phyloP scores from a whole-genome alignment of 2,888 invertebrate species.

The Nezara viridula region DNA sequence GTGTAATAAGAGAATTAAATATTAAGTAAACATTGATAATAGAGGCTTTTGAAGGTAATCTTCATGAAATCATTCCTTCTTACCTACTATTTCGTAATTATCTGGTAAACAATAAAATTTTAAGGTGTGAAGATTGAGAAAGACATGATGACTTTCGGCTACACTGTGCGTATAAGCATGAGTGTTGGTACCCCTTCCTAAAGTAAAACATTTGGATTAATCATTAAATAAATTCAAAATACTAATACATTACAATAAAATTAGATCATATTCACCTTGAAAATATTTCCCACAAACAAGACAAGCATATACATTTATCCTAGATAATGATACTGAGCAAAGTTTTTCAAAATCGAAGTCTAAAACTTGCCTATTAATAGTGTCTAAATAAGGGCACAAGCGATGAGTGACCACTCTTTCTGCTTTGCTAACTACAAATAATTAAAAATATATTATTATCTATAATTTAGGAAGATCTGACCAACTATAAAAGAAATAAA shows the following conservation, averaged over 20 bases:
- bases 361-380: constrained; percentile 95
- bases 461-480: background rate
- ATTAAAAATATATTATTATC: background rate
- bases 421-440: constrained; percentile 58
- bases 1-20: no score
- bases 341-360: constrained; percentile 99
- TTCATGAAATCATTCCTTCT: no score
- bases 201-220: constrained; percentile 66
- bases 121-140: constrained; percentile 94
- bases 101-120: constrained; percentile 99
- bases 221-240: background rate
- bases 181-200: constrained; percentile 96
- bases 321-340: constrained; percentile 96
- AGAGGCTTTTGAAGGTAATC: no score
- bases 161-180: constrained; percentile 99
- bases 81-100: constrained; percentile 98
- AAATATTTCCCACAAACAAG: constrained; percentile 99
- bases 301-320: constrained; percentile 99
- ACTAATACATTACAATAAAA: background rate
- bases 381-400: constrained; percentile 96
- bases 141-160: constrained; percentile 97
- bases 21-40: no score
- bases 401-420: constrained; percentile 68
- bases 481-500: background rate
- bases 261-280: constrained; percentile 70